Evolutionary conservation across 2,113 vertebrate species (phyloP).

Genomic region (Elephas maximus): DNA sequence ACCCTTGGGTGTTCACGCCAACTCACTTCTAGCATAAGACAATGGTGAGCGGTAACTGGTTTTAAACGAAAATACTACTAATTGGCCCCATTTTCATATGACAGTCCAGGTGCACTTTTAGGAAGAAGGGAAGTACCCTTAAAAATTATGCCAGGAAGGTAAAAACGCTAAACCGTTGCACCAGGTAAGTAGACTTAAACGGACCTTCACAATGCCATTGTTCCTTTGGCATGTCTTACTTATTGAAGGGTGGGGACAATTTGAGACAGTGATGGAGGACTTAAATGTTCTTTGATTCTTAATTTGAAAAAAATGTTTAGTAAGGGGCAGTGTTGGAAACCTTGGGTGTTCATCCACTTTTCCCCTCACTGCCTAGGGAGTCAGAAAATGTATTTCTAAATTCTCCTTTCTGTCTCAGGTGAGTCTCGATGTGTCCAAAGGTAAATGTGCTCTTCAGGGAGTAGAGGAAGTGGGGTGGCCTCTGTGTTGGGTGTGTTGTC

Average conservation of each 20-base stretch:
- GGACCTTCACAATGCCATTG: neutral
- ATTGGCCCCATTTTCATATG: neutral
- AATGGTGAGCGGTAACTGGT: slow-evolving; percentile 8
- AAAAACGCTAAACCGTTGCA: neutral
- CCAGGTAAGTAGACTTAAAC: neutral
- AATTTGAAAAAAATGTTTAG: neutral
- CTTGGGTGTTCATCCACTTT: neutral
- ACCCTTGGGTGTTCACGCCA: slow-evolving; percentile 72
- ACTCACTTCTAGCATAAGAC: slow-evolving; percentile 75
- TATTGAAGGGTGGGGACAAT: neutral
- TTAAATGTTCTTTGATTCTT: neutral
- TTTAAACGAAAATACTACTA: slow-evolving; percentile 55
- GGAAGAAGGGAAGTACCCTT: slow-evolving; percentile 5
- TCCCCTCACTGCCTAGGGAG: neutral
- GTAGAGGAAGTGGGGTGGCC: neutral
- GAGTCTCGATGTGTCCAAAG: neutral
- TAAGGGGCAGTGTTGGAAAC: neutral
- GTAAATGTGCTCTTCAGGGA: neutral
- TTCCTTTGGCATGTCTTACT: slow-evolving; percentile 9
- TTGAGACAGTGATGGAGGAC: neutral
- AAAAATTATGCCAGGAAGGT: rapidly evolving
- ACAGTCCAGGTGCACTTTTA: slow-evolving; percentile 56
- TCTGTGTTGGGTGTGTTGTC: neutral
- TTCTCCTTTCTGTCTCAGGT: neutral
- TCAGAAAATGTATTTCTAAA: neutral